Evolutionary conservation across 2,797 vertebrate species (phyloP), one percentile per base, ranked within the genome.

Genomic region (Capromys pilorides): DNA sequence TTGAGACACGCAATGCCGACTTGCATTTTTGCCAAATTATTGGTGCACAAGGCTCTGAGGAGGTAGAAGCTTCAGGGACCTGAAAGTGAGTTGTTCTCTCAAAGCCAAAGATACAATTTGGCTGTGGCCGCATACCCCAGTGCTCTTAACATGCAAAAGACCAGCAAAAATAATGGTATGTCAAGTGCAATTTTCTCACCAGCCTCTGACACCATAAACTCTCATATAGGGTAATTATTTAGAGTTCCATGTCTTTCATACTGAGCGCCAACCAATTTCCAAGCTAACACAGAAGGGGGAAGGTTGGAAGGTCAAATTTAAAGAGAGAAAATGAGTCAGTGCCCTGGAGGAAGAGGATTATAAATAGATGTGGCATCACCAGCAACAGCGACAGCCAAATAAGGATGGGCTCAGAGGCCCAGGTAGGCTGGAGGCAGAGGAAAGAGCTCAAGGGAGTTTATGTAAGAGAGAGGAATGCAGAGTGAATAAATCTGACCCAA

Each of bases 271-370:
- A 16, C 95, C 0, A 19, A 97, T 95, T 95, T 95, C 95, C 96
- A 97, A 97, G 95, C 93, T 96, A 89, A 49, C 71, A 75, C 61
- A 19, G 92, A 95, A 95, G 95, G 93, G 86, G 64, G 95, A 95
- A 97, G 96, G 97, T 97, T 96, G 97, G 94, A 97, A 97, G 97
- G 97, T 97, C 97, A 97, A 80, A 97, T 97, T 97, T 97, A 97
- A 97, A 97, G 96, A 97, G 88, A 97, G 94, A 97, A 96, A 97
- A 97, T 97, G 97, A 97, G 96, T 97, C 97, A 97, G 96, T 97
- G 95, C 95, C 95, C 97, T 91, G 91, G 96, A 97, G 95, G 95
- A 94, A 97, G 90, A 96, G 95, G 92, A 94, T 2, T 97, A 94
- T 91, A 95, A 88, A 92, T 96, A 97, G 97, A 96, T n/a, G 7